Evolutionary conservation across 2,888 invertebrate genomes (phyloP), one percentile per base, ranked within the genome.

Genomic region (Choreutis nemorana): DNA sequence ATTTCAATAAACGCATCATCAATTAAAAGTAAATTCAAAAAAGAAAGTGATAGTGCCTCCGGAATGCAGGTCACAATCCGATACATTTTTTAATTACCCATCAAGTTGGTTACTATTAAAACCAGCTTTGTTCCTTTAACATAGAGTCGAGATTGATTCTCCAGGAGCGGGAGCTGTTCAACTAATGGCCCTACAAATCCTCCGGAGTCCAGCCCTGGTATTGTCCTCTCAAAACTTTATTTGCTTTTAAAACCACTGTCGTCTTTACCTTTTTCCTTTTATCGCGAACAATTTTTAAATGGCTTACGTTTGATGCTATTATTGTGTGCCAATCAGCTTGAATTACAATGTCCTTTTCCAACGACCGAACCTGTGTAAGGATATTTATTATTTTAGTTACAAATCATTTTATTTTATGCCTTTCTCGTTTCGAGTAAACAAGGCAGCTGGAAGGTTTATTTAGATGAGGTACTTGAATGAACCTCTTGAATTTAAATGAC

Each of bases 251-350:
- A 57, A 58, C 58, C 56, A 57, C 60, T 63, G 66, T 66, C 65
- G 57, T 50, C 50, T 55, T 43, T 42, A 54, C 55, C 61, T 63
- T 75, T 70, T 73, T 70, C 63, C 62, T 71, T 73, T 75, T 70
- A 65, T 57, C 64, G 55, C 59, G 62, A 59, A 65, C 75, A 73
- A 71, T 77, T 78, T 78, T 78, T 70, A 77, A 77, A 75, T 68
- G 72, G 71, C 67, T 63, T 66, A 72, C 65, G 66, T 70, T 75
- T 77, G 77, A 75, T 72, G 73, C 73, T 71, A 73, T 77, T 78
- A 78, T 78, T 78, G 78, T 78, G 71, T 78, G 77, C 77, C 78
- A 78, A 77, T 78, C 78, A 75, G 63, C 45, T 58, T 75, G 78
- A 78, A 75, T 75, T 77, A 78, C 77, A 77, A 75, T 77, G 75